A percentile compares a stretch with the other conserved stretches of the same genome.
Conservation (phyloP, 2,888 invertebrate species). For the Hypsopygia costalis region DNA sequence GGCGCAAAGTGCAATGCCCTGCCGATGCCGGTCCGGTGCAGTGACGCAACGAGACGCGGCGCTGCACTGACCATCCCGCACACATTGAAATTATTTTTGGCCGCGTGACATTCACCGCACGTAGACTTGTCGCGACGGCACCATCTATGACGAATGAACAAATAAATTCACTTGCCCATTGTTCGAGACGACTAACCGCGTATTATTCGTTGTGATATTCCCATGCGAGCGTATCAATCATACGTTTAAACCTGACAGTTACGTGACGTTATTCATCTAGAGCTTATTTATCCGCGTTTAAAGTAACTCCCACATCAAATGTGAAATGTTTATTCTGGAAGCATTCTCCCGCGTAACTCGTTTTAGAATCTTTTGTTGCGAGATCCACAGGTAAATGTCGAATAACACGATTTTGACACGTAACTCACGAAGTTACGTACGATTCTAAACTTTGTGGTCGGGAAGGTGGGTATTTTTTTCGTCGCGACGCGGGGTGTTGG, state of each 20-base stretch:
- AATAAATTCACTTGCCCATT: constrained; percentile 43
- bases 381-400: constrained; percentile 53
- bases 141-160: constrained; percentile 45
- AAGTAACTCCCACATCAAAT: constrained; percentile 30
- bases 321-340: constrained; percentile 42
- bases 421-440: constrained; percentile 24
- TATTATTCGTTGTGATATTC: constrained; percentile 26
- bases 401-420: constrained; percentile 46
- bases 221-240: constrained; percentile 36
- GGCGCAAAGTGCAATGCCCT: constrained; percentile 71
- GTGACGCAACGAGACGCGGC: constrained; percentile 66
- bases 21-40: constrained; percentile 60
- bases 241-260: constrained; percentile 31
- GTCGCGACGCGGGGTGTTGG: constrained; percentile 12
- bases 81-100: constrained; percentile 61
- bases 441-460: constrained; percentile 38
- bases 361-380: constrained; percentile 51
- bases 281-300: constrained; percentile 30
- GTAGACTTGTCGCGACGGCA: constrained; percentile 38
- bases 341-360: constrained; percentile 43
- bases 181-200: constrained; percentile 11
- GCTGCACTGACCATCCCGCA: constrained; percentile 67
- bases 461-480: constrained; percentile 32
- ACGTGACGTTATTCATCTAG: constrained; percentile 29
- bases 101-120: constrained; percentile 65